Percentiles rank a stretch among this genome's conserved stretches.
Conservation (phyloP, 2,888 invertebrate species). For the Hyposoter dolosus region DNA sequence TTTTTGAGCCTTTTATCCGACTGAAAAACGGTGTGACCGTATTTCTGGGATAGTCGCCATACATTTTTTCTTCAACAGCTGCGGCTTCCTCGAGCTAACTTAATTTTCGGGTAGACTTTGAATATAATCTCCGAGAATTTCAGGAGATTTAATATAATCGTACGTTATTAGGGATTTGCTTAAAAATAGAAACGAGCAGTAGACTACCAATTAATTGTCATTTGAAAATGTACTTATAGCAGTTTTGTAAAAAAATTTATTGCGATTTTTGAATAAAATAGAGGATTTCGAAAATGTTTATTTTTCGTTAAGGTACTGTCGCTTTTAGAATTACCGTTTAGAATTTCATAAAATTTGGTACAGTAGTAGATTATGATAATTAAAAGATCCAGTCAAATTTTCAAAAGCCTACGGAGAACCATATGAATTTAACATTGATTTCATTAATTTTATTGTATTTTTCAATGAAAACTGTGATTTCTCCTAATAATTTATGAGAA, state of each 20-base stretch:
- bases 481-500: too few relatives aligned
- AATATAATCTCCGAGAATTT: background rate
- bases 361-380: too few relatives aligned
- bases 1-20: background rate
- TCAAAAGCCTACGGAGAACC: too few relatives aligned
- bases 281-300: background rate
- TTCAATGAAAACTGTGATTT: too few relatives aligned
- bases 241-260: background rate
- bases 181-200: constrained; percentile 4
- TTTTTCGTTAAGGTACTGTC: too few relatives aligned
- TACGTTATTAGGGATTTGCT: background rate
- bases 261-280: background rate
- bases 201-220: background rate
- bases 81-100: background rate
- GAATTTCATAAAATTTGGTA: too few relatives aligned
- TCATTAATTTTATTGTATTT: too few relatives aligned
- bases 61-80: constrained; percentile 1
- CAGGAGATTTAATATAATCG: background rate
- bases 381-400: too few relatives aligned
- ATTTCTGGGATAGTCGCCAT: constrained; percentile 3
- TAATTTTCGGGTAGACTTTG: constrained; percentile 8
- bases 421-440: too few relatives aligned
- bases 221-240: background rate
- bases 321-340: too few relatives aligned
- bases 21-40: background rate